phyloP scores from a whole-genome alignment of 2,113 vertebrate genomes.

The Ariopsis seemanni region DNA sequence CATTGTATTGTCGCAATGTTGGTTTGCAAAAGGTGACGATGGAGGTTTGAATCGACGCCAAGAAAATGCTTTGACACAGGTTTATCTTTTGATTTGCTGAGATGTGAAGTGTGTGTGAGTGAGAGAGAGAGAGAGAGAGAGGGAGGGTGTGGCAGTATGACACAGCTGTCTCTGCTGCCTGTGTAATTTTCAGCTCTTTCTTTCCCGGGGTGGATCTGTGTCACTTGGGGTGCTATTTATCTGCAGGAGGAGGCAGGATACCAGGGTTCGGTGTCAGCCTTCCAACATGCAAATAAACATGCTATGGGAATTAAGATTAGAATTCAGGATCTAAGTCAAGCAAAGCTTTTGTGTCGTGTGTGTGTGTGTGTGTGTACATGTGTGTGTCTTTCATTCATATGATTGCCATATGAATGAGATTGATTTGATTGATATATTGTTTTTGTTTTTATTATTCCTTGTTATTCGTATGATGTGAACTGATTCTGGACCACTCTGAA shows the following conservation, averaged over 20 bases:
- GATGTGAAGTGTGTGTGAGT: background rate
- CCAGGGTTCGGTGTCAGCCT: conserved; percentile 42
- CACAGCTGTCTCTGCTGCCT: conserved; percentile 60
- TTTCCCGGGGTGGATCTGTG: conserved; percentile 60
- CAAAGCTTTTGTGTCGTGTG: too few relatives aligned
- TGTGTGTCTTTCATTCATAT: too few relatives aligned
- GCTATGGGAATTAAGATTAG: too few relatives aligned
- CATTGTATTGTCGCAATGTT: too few relatives aligned
- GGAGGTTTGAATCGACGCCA: background rate
- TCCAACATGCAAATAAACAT: conserved; percentile 32
- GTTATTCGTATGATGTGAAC: too few relatives aligned
- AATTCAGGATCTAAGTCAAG: too few relatives aligned
- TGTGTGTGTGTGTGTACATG: too few relatives aligned
- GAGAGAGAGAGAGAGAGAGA: background rate
- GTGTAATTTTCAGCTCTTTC: conserved; percentile 65
- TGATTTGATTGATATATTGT: too few relatives aligned
- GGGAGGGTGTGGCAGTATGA: conserved; percentile 17
- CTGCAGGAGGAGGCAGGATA: conserved; percentile 44
- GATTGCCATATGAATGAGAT: too few relatives aligned
- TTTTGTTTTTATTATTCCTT: too few relatives aligned
- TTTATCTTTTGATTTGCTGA: background rate
- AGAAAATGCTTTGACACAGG: background rate
- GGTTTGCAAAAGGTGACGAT: background rate
- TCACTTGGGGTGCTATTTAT: conserved; percentile 68
- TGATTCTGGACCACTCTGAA: too few relatives aligned